A percentile compares a stretch with the other conserved stretches of the same genome.
Evolutionary conservation across 1,140 invertebrate genomes (phyloP).

Genomic region (Lethrus apterus): DNA sequence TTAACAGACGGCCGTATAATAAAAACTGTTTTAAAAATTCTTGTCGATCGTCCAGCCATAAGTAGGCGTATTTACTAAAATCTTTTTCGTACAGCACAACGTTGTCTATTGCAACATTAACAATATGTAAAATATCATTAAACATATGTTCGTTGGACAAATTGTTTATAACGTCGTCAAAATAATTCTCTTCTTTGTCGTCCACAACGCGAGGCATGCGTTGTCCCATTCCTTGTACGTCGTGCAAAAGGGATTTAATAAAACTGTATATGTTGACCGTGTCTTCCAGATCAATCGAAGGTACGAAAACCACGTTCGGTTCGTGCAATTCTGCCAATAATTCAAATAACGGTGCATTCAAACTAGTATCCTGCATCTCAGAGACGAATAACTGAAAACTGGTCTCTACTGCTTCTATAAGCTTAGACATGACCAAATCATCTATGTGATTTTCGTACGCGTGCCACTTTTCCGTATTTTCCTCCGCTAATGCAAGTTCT

Average conservation of each 20-base stretch:
- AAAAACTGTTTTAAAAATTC: slow-evolving; percentile 67
- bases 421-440: slow-evolving; percentile 51
- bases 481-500: slow-evolving; percentile 15
- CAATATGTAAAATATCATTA: slow-evolving; percentile 21
- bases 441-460: slow-evolving; percentile 60
- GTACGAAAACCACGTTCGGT: slow-evolving; percentile 54
- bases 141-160: slow-evolving; percentile 52
- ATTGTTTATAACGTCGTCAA: slow-evolving; percentile 46
- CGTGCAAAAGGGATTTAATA: slow-evolving; percentile 25
- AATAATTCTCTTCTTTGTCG: slow-evolving; percentile 20
- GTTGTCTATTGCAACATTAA: slow-evolving; percentile 46
- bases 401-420: slow-evolving; percentile 45
- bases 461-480: slow-evolving; percentile 43
- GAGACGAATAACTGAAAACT: slow-evolving; percentile 37
- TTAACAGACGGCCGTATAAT: slow-evolving; percentile 75
- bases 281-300: slow-evolving; percentile 52
- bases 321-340: slow-evolving; percentile 56
- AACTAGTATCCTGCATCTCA: slow-evolving; percentile 40
- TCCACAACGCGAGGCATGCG: slow-evolving; percentile 24
- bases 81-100: slow-evolving; percentile 62
- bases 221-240: slow-evolving; percentile 28
- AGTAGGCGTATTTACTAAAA: slow-evolving; percentile 72
- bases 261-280: slow-evolving; percentile 46
- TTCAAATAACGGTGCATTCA: slow-evolving; percentile 49
- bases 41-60: slow-evolving; percentile 86